Conservation (phyloP, 2,888 invertebrate species). For the Cephus nigrinus region DNA sequence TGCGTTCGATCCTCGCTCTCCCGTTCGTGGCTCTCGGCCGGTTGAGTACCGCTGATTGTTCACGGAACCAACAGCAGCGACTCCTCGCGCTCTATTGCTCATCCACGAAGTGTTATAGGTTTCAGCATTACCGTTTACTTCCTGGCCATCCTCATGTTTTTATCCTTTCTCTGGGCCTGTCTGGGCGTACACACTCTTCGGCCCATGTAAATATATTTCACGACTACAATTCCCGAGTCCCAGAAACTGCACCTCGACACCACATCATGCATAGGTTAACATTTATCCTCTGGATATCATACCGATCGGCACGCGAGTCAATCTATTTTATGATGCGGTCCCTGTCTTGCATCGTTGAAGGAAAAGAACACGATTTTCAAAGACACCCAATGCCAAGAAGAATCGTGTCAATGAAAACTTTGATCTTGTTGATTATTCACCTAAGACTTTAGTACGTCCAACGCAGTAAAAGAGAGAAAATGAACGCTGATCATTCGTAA, state of each 20-base stretch:
- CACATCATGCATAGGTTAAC: background rate
- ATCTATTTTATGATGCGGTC: background rate
- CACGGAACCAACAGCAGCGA: background rate
- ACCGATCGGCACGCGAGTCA: background rate
- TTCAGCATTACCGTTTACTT: background rate
- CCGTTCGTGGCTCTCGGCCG: background rate
- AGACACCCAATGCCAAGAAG: background rate
- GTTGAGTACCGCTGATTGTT: background rate
- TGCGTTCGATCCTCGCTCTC: background rate
- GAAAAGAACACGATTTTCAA: background rate
- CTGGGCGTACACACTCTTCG: background rate
- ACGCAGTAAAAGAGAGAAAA: background rate
- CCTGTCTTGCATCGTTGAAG: background rate
- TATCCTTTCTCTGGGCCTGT: background rate
- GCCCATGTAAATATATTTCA: background rate
- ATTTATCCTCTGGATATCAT: background rate
- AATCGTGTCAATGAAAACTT: background rate
- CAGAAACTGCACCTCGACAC: background rate
- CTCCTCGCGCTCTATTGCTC: background rate
- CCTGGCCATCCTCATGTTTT: background rate
- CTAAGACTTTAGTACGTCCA: background rate
- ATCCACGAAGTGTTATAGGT: background rate
- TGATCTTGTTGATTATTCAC: background rate
- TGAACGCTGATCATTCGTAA: background rate
- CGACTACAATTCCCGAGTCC: background rate